Conservation (phyloP, 2,888 invertebrate genomes). For the Drosophila monieri region DNA sequence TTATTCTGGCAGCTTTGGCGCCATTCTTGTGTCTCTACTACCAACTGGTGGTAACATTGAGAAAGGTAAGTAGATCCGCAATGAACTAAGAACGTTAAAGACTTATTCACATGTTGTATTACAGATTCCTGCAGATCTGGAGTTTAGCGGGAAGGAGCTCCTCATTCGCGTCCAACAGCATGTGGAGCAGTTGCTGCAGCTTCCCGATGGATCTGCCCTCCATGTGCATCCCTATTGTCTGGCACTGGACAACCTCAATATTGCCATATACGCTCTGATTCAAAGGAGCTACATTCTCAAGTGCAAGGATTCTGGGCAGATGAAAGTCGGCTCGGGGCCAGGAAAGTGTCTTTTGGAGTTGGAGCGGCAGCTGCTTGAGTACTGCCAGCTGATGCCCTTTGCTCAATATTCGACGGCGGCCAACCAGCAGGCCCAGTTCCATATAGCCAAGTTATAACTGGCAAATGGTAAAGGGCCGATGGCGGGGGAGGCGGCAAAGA, state of each 20-base stretch:
- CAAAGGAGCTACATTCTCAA: conserved; percentile 80
- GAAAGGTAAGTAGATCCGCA: conserved; percentile 84
- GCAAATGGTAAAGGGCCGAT: conserved; percentile 39
- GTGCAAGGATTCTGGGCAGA: conserved; percentile 69
- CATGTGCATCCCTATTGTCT: conserved; percentile 89
- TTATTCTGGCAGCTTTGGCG: conserved; percentile 86
- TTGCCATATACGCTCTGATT: conserved; percentile 86
- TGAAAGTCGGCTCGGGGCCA: conserved; percentile 51
- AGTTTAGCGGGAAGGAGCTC: conserved; percentile 85
- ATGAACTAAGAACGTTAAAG: background rate
- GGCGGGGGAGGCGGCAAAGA: conserved; percentile 11
- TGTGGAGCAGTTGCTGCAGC: conserved; percentile 85
- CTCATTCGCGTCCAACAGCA: conserved; percentile 86
- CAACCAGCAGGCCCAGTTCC: conserved; percentile 63
- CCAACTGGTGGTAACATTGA: conserved; percentile 84
- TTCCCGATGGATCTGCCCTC: conserved; percentile 49
- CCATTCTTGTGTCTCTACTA: conserved; percentile 88
- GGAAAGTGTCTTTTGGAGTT: conserved; percentile 64
- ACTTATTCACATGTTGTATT: background rate
- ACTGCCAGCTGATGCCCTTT: conserved; percentile 83
- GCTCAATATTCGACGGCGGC: conserved; percentile 77
- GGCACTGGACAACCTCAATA: conserved; percentile 87
- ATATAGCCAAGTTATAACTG: conserved; percentile 82
- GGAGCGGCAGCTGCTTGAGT: conserved; percentile 73
- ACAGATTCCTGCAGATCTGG: conserved; percentile 65